These are phyloP conservation scores for Lydus trimaculatus DNA, from an alignment of 2,888 invertebrate genomes.

Conservation along the genomic window DNA sequence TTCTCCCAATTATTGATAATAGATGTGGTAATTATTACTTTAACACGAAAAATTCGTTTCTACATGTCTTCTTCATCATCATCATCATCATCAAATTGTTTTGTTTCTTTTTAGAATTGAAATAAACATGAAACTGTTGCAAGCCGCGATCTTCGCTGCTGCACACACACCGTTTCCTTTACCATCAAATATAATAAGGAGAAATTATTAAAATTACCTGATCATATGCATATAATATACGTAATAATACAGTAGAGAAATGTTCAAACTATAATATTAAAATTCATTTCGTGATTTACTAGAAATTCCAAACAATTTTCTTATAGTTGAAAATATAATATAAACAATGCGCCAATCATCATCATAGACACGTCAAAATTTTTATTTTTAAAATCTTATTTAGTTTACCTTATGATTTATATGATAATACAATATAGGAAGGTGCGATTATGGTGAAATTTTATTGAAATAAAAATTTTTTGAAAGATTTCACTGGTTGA, in stretches of 20 bases:
- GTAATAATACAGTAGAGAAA: constrained; percentile 36
- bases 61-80: neutral
- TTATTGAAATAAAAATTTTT: neutral
- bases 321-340: neutral
- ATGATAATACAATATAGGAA: neutral
- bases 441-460: neutral
- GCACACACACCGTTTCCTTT: neutral
- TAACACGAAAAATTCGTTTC: neutral
- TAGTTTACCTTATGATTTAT: neutral
- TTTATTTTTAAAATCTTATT: neutral
- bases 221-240: constrained; percentile 34
- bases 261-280: constrained; percentile 43
- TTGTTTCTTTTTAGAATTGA: neutral
- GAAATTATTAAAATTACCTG: constrained; percentile 33
- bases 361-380: neutral
- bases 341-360: neutral
- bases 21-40: neutral
- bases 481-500: neutral
- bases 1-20: constrained; percentile 1
- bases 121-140: neutral
- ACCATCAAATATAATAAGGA: constrained; percentile 25
- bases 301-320: constrained; percentile 34
- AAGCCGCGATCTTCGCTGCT: neutral
- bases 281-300: constrained; percentile 47
- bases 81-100: neutral